A percentile compares a stretch with the other conserved stretches of the same genome.
phyloP scores from a whole-genome alignment of 1,140 invertebrate genomes.

The Micrasema minimum region DNA sequence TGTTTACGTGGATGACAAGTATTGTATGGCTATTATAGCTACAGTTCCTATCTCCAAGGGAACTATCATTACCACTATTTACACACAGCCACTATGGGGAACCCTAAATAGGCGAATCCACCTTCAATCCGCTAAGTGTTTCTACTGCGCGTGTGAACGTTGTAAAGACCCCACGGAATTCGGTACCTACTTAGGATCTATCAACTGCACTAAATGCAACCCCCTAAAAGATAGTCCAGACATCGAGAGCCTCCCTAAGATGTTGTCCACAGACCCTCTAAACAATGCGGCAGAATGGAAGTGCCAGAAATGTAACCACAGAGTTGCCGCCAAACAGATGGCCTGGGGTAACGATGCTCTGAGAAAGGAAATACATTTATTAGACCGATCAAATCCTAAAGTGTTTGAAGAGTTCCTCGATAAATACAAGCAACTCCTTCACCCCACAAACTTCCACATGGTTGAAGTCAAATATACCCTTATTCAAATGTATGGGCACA shows the following conservation, averaged over 20 bases:
- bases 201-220: constrained; percentile 71
- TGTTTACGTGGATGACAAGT: constrained; percentile 68
- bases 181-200: constrained; percentile 71
- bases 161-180: constrained; percentile 74
- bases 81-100: constrained; percentile 74
- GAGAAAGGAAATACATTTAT: constrained; percentile 69
- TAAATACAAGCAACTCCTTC: constrained; percentile 69
- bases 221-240: constrained; percentile 58
- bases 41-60: constrained; percentile 73
- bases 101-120: constrained; percentile 72
- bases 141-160: constrained; percentile 71
- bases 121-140: constrained; percentile 73
- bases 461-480: constrained; percentile 75
- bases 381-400: constrained; percentile 67
- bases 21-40: constrained; percentile 68
- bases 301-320: constrained; percentile 71
- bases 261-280: constrained; percentile 70
- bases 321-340: constrained; percentile 68
- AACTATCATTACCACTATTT: constrained; percentile 72
- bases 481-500: constrained; percentile 73
- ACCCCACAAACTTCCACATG: constrained; percentile 73
- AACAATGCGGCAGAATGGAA: constrained; percentile 70
- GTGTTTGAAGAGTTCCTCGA: constrained; percentile 72
- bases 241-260: constrained; percentile 59
- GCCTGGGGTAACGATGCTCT: constrained; percentile 70